Evolutionary conservation across 2,113 vertebrate species (phyloP).

Genomic region (Phycodurus eques): DNA sequence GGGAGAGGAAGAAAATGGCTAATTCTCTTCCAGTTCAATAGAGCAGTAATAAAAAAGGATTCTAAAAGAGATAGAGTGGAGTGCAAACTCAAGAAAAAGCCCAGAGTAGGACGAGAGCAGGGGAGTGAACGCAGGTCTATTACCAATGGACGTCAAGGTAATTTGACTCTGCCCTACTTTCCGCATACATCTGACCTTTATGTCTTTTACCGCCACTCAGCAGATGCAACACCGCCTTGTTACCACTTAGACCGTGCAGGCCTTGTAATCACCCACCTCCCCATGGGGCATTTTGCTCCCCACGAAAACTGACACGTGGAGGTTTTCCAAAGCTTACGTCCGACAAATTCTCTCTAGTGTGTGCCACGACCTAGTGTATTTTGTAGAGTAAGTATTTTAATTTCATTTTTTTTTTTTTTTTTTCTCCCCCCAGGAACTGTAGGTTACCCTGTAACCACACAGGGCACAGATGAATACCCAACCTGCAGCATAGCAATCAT

Average conservation of each 20-base stretch:
- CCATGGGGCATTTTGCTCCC: constrained; percentile 38
- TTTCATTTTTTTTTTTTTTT: constrained; percentile 15
- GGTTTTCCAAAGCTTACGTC: constrained; percentile 15
- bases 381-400: constrained; percentile 21
- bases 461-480: constrained; percentile 24
- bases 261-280: constrained; percentile 64
- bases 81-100: constrained; percentile 31
- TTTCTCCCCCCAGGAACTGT: constrained; percentile 11
- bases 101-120: constrained; percentile 3
- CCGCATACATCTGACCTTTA: constrained; percentile 72
- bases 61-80: not conserved
- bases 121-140: constrained; percentile 42
- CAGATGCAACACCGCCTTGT: constrained; percentile 63
- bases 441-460: constrained; percentile 33
- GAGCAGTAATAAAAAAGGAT: constrained; percentile 17
- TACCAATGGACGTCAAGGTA: constrained; percentile 65
- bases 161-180: constrained; percentile 66
- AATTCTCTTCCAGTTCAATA: not conserved
- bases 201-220: constrained; percentile 63
- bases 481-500: constrained; percentile 52
- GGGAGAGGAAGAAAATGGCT: not conserved
- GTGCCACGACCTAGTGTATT: not conserved
- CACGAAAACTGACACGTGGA: constrained; percentile 21
- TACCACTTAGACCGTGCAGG: constrained; percentile 56
- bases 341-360: not conserved